Evolutionary conservation across 2,797 vertebrate genomes (phyloP).

Genomic region (Bradypus variegatus): DNA sequence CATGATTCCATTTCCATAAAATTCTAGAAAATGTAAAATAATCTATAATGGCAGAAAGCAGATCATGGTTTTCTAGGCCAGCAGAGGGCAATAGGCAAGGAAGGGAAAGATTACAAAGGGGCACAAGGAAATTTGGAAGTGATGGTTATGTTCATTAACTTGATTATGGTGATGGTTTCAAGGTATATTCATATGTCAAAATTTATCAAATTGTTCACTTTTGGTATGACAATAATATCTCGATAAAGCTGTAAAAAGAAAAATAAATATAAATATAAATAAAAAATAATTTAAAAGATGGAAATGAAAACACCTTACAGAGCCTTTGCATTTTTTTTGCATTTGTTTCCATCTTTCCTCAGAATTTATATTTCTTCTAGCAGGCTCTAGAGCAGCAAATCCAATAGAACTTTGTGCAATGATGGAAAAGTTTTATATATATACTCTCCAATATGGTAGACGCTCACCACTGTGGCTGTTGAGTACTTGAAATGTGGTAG

Average conservation of each 20-base stretch:
- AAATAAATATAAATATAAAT: neutral
- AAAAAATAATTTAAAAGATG: neutral
- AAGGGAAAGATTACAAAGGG: neutral
- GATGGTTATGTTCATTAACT: neutral
- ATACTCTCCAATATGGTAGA: neutral
- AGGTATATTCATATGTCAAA: neutral
- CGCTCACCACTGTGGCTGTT: neutral
- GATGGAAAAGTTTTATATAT: neutral
- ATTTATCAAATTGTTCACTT: neutral
- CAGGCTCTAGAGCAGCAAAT: neutral
- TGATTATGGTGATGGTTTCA: neutral
- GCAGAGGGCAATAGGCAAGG: neutral
- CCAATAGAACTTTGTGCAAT: neutral
- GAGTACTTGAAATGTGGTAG: neutral
- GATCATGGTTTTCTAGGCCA: neutral
- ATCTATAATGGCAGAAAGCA: neutral
- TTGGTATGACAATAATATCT: neutral
- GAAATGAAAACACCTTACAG: neutral
- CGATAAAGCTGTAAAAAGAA: neutral
- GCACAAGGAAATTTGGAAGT: too few relatives aligned
- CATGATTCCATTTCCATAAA: neutral
- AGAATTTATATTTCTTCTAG: neutral
- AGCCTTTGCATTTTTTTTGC: too few relatives aligned
- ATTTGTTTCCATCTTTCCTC: neutral
- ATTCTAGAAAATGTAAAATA: neutral